Evolutionary conservation across 2,797 vertebrate species (phyloP).

Genomic region (Nannoperca obscura): DNA sequence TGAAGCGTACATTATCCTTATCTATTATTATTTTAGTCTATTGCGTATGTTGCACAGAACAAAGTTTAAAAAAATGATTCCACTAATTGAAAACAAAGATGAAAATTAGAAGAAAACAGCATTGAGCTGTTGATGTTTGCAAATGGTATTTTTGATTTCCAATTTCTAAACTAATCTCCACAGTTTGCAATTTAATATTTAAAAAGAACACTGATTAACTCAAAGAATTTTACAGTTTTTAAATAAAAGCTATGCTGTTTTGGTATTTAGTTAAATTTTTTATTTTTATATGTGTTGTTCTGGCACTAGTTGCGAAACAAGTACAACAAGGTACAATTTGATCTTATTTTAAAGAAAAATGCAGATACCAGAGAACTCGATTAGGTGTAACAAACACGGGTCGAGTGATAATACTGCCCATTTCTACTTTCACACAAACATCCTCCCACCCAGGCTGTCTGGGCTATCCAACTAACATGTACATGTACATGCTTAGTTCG

Average conservation of each 20-base stretch:
- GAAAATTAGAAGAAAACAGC: neutral
- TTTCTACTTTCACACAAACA: slow-evolving; percentile 39
- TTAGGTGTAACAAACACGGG: slow-evolving; percentile 33
- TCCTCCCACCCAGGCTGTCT: slow-evolving; percentile 35
- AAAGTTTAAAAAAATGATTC: neutral
- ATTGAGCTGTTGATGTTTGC: neutral
- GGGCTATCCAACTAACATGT: slow-evolving; percentile 55
- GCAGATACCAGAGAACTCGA: slow-evolving; percentile 27
- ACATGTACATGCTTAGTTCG: slow-evolving; percentile 66
- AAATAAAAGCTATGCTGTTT: neutral
- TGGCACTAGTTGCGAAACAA: slow-evolving; percentile 1
- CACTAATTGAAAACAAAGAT: neutral
- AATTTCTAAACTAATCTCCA: neutral
- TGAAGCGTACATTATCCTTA: neutral
- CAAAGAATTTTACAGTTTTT: neutral
- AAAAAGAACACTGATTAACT: neutral
- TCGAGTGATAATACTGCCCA: slow-evolving; percentile 25
- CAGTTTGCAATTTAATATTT: neutral
- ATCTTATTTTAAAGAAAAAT: slow-evolving; percentile 24
- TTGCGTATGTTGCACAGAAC: neutral
- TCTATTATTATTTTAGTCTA: neutral
- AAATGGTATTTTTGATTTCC: neutral
- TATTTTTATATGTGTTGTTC: neutral
- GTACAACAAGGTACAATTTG: slow-evolving; percentile 7
- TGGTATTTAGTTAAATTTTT: neutral